phyloP scores from a whole-genome alignment of 2,113 vertebrate species.

The Tupaia tana region DNA sequence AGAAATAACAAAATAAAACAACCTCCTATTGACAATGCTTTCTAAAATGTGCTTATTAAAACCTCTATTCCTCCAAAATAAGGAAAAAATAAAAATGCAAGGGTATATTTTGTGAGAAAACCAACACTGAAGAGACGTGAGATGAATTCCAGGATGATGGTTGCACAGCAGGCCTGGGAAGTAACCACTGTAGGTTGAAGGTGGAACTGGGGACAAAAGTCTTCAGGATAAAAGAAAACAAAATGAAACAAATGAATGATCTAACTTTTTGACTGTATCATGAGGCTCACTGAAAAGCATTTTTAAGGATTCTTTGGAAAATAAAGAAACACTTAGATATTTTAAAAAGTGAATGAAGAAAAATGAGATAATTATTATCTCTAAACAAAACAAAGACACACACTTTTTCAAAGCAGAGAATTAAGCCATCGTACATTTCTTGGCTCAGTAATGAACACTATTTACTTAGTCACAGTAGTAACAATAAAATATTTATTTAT shows the following conservation, averaged over 20 bases:
- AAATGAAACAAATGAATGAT: background rate
- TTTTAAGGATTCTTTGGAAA: background rate
- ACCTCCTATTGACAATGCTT: too few relatives aligned
- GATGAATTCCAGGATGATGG: background rate
- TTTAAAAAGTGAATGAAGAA: background rate
- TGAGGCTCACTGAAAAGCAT: background rate
- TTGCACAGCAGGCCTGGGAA: background rate
- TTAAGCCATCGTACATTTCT: background rate
- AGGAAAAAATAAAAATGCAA: background rate
- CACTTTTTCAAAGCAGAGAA: background rate
- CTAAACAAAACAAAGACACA: background rate
- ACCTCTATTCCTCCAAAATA: background rate
- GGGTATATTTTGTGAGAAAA: background rate
- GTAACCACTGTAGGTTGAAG: background rate
- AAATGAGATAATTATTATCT: background rate
- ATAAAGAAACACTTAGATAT: background rate
- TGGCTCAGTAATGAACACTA: background rate
- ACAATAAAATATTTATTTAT: background rate
- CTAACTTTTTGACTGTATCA: background rate
- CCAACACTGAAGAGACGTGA: background rate
- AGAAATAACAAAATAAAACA: too few relatives aligned
- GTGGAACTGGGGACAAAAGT: background rate
- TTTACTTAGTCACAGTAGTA: background rate
- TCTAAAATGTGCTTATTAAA: background rate
- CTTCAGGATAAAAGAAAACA: background rate